Percentiles rank a stretch among this genome's conserved stretches.
phyloP scores from a whole-genome alignment of 2,888 invertebrate genomes.

The Apoderus coryli region DNA sequence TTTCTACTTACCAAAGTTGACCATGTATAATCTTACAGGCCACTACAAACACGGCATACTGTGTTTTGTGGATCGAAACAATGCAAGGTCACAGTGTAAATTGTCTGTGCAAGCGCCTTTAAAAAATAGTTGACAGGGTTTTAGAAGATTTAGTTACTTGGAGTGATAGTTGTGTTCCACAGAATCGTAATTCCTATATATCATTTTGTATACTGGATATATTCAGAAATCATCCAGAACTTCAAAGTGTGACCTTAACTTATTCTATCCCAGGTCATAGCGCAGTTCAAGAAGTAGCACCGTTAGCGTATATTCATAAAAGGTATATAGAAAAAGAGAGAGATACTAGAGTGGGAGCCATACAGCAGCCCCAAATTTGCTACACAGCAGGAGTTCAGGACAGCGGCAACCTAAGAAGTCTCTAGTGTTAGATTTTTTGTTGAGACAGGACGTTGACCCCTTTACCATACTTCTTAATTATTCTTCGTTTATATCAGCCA shows the following conservation, averaged over 20 bases:
- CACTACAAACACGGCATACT: slow-evolving; percentile 13
- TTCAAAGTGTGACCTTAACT: slow-evolving; percentile 14
- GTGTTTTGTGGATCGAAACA: slow-evolving; percentile 15
- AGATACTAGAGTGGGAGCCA: too few relatives aligned
- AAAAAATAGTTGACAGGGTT: slow-evolving; percentile 12
- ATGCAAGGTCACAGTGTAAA: slow-evolving; percentile 14
- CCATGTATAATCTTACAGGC: slow-evolving; percentile 15
- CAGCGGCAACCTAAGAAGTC: too few relatives aligned
- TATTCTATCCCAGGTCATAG: slow-evolving; percentile 17
- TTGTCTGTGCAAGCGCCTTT: slow-evolving; percentile 13
- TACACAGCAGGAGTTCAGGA: too few relatives aligned
- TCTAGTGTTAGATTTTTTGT: too few relatives aligned
- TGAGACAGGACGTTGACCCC: too few relatives aligned
- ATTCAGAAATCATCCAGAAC: slow-evolving; percentile 15
- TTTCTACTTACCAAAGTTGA: slow-evolving; percentile 14
- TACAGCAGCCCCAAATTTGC: too few relatives aligned
- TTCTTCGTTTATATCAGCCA: too few relatives aligned
- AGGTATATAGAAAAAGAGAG: too few relatives aligned
- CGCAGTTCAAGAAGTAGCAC: slow-evolving; percentile 18
- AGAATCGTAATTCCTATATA: slow-evolving; percentile 15
- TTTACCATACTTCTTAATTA: too few relatives aligned
- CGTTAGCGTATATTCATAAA: too few relatives aligned
- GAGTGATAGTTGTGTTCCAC: slow-evolving; percentile 17
- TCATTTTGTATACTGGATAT: slow-evolving; percentile 15
- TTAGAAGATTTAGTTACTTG: slow-evolving; percentile 17